Evolutionary conservation across 2,113 vertebrate species (phyloP).

Genomic region (Physeter macrocephalus): DNA sequence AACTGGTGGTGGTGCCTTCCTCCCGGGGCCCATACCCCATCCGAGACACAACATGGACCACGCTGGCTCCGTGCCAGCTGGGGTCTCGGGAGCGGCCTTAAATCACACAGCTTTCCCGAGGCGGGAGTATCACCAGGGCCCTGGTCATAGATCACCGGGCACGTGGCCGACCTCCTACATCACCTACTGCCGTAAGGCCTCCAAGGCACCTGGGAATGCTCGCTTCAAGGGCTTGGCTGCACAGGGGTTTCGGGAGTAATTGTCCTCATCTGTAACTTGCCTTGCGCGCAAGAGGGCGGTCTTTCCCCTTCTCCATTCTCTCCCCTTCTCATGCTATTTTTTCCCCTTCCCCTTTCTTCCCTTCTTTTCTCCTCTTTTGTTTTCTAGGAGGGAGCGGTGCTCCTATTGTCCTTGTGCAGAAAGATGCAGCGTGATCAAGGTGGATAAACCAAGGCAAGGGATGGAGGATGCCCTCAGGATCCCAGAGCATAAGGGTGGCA

Average conservation of each 20-base stretch:
- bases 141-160: not conserved
- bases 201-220: not conserved
- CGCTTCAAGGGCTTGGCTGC: not conserved
- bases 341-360: not conserved
- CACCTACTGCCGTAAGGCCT: not conserved
- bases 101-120: not conserved
- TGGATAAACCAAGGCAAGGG: not conserved
- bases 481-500: not conserved
- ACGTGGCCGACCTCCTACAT: not conserved
- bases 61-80: rapidly evolving
- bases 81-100: not conserved
- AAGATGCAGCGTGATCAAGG: not conserved
- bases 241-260: not conserved
- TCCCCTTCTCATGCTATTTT: not conserved
- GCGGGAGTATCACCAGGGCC: not conserved
- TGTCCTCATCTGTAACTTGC: constrained; percentile 27
- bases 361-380: not conserved
- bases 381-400: not conserved
- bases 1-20: not conserved
- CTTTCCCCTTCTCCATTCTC: not conserved
- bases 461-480: rapidly evolving
- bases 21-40: rapidly evolving
- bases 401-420: not conserved
- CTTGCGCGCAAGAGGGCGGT: not conserved
- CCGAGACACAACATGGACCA: not conserved